A percentile compares a stretch with the other conserved stretches of the same genome.
These are phyloP conservation scores for Bucco capensis DNA, from an alignment of 2,113 vertebrate genomes.

Conservation along the genomic window DNA sequence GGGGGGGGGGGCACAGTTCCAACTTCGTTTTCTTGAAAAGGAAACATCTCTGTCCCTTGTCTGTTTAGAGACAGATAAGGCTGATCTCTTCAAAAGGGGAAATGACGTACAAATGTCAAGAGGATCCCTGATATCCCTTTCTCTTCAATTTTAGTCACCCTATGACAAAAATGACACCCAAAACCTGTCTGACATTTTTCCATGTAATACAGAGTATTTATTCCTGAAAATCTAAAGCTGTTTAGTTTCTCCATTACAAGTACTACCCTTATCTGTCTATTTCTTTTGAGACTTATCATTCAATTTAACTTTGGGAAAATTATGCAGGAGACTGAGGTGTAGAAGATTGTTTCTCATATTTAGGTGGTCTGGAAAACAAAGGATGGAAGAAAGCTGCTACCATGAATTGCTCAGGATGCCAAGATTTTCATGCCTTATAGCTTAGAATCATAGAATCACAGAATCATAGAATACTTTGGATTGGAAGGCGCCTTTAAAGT, in stretches of 20 bases:
- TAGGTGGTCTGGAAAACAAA: not conserved
- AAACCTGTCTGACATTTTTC: not conserved
- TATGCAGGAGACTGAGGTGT: not conserved
- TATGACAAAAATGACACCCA: no score
- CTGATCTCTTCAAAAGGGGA: no score
- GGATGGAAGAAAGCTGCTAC: not conserved
- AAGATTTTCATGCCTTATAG: not conserved
- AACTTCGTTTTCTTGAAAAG: no score
- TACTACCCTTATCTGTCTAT: not conserved
- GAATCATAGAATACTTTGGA: no score
- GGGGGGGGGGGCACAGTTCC: no score
- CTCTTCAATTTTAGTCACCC: no score
- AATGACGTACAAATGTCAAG: no score
- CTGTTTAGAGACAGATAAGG: no score
- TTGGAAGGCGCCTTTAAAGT: no score
- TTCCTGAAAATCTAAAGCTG: not conserved
- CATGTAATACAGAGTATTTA: not conserved
- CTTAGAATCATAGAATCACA: not conserved
- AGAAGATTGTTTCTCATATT: not conserved
- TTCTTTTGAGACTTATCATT: not conserved
- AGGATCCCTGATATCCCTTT: no score
- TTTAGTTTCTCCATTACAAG: not conserved
- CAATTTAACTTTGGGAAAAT: not conserved
- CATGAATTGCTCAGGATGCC: rapidly evolving
- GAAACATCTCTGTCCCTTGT: no score